Evolutionary conservation across 1,140 invertebrate genomes (phyloP).

Genomic region (Lethrus apterus): DNA sequence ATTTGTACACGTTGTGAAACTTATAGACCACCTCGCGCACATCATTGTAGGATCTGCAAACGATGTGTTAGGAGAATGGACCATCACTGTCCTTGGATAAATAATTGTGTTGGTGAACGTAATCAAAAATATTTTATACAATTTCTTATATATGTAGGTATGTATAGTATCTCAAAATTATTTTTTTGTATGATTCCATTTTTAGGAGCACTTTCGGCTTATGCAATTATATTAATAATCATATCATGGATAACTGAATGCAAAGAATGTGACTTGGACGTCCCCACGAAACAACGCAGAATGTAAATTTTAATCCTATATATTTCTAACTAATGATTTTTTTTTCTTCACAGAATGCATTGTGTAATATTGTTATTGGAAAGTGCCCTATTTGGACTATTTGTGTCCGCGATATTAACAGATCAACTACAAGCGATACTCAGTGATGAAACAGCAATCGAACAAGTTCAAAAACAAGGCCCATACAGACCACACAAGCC

Average conservation of each 20-base stretch:
- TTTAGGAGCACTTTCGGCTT: conserved; percentile 47
- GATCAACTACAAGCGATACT: conserved; percentile 80
- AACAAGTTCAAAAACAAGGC: conserved; percentile 67
- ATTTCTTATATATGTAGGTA: conserved; percentile 75
- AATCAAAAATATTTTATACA: conserved; percentile 94
- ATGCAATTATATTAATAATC: conserved; percentile 64
- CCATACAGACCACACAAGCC: conserved; percentile 57
- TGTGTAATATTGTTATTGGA: conserved; percentile 78
- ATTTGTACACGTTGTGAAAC: conserved; percentile 79
- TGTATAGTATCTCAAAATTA: neutral
- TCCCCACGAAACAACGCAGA: conserved; percentile 63
- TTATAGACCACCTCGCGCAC: conserved; percentile 75
- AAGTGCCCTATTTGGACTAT: conserved; percentile 79
- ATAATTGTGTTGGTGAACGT: conserved; percentile 89
- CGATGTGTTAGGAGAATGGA: conserved; percentile 84
- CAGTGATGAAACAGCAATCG: conserved; percentile 63
- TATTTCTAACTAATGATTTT: neutral
- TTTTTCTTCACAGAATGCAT: conserved; percentile 61
- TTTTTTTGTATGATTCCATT: neutral
- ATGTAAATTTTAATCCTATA: conserved; percentile 56
- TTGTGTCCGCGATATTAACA: conserved; percentile 81
- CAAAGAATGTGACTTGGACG: conserved; percentile 55
- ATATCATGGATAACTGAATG: conserved; percentile 71
- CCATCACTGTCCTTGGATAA: conserved; percentile 82
- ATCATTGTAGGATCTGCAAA: conserved; percentile 85